These are phyloP conservation scores for Pluvialis apricaria DNA, from an alignment of 2,113 vertebrate genomes.

Conservation along the genomic window DNA sequence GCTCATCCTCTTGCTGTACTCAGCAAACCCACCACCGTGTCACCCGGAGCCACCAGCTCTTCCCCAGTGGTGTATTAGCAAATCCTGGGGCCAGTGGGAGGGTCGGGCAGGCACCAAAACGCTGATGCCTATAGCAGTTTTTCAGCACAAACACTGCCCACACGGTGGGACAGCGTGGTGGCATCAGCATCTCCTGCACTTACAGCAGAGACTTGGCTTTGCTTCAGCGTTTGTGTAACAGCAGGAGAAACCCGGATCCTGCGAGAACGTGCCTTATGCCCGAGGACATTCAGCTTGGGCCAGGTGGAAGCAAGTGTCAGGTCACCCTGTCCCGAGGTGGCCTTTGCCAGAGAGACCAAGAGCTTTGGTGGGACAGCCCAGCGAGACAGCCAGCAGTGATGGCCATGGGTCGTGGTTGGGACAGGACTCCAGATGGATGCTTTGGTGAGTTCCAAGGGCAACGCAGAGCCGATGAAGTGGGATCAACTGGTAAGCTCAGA, in stretches of 20 bases:
- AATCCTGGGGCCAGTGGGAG: background rate
- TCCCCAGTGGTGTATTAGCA: background rate
- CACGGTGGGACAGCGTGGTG: background rate
- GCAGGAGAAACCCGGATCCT: background rate
- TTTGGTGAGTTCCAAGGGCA: background rate
- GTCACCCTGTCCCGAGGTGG: background rate
- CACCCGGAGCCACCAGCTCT: background rate
- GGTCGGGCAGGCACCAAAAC: background rate
- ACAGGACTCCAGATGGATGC: background rate
- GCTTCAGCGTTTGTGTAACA: background rate
- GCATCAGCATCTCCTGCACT: background rate
- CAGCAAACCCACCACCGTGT: background rate
- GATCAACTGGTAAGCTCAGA: background rate
- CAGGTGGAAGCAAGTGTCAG: background rate
- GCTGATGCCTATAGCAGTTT: background rate
- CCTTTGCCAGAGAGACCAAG: background rate
- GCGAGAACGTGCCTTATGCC: background rate
- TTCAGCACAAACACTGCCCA: background rate
- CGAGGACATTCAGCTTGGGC: background rate
- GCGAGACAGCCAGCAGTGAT: background rate
- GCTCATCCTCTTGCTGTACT: background rate
- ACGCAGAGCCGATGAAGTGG: rapidly evolving
- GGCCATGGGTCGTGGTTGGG: background rate
- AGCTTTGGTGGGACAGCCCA: background rate
- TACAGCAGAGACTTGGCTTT: background rate